phyloP scores from a whole-genome alignment of 2,113 vertebrate species.

The Nothocercus julius region DNA sequence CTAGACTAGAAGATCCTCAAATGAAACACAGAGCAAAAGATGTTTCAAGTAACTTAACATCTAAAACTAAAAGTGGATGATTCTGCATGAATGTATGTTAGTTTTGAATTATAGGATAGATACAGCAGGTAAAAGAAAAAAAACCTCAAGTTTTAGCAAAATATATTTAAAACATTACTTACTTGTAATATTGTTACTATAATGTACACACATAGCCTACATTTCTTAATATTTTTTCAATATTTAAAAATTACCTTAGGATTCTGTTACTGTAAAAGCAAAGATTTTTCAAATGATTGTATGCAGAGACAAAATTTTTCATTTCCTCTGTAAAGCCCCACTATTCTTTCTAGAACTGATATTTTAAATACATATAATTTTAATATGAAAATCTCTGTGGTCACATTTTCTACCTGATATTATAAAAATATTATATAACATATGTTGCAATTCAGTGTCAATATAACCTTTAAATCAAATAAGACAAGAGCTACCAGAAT shows the following conservation, averaged over 20 bases:
- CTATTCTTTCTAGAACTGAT: neutral
- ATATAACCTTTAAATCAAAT: neutral
- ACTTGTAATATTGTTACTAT: neutral
- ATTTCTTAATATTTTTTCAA: neutral
- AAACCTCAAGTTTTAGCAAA: neutral
- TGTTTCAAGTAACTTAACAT: neutral
- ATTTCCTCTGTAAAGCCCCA: neutral
- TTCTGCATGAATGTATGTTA: neutral
- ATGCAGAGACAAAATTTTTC: neutral
- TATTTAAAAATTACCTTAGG: neutral
- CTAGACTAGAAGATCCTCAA: neutral
- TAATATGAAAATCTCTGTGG: neutral
- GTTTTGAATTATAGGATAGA: neutral
- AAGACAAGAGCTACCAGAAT: neutral
- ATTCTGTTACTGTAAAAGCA: neutral
- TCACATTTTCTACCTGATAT: neutral
- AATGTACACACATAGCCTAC: neutral
- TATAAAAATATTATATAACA: neutral
- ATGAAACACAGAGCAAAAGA: constrained; percentile 23
- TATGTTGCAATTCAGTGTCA: neutral
- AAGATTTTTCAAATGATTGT: neutral
- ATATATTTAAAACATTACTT: neutral
- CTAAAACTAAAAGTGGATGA: neutral
- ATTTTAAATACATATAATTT: neutral
- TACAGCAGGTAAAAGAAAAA: neutral